These are phyloP conservation scores for Choloepus didactylus DNA, from an alignment of 2,797 vertebrate species.

Conservation along the genomic window DNA sequence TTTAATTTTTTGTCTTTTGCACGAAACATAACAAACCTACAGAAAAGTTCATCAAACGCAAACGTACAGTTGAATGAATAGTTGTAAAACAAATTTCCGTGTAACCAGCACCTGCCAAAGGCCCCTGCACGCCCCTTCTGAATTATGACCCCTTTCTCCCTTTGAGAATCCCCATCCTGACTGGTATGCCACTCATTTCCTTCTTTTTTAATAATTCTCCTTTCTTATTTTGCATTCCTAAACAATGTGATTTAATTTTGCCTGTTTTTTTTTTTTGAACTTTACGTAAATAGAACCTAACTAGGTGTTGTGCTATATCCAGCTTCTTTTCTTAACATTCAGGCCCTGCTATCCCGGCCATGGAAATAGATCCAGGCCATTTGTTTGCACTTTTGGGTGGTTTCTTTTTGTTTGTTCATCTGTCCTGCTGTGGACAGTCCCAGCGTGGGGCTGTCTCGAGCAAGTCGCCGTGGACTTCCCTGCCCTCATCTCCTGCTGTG, in stretches of 20 bases:
- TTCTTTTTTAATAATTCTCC: not conserved
- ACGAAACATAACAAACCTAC: fast-evolving
- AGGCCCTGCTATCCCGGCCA: not conserved
- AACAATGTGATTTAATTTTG: not conserved
- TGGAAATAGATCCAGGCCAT: not conserved
- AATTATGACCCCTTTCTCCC: no score
- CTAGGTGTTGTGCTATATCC: not conserved
- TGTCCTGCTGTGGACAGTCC: fast-evolving
- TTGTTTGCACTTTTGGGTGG: fast-evolving
- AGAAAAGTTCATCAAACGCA: not conserved
- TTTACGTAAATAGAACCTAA: fast-evolving
- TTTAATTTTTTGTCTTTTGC: not conserved
- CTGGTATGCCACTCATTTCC: not conserved
- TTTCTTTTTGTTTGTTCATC: not conserved
- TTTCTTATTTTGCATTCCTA: not conserved
- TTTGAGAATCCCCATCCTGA: no score
- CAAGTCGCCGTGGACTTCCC: not conserved
- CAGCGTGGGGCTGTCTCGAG: not conserved
- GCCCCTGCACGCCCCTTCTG: no score
- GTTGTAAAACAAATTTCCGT: no score
- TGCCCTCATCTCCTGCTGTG: not conserved
- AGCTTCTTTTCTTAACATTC: no score
- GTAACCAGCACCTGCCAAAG: fast-evolving
- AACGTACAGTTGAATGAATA: fast-evolving
- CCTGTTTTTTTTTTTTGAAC: no score